Evolutionary conservation across 2,888 invertebrate species (phyloP), one percentile per base, ranked within the genome.

Genomic region (Heliconius charithonia): DNA sequence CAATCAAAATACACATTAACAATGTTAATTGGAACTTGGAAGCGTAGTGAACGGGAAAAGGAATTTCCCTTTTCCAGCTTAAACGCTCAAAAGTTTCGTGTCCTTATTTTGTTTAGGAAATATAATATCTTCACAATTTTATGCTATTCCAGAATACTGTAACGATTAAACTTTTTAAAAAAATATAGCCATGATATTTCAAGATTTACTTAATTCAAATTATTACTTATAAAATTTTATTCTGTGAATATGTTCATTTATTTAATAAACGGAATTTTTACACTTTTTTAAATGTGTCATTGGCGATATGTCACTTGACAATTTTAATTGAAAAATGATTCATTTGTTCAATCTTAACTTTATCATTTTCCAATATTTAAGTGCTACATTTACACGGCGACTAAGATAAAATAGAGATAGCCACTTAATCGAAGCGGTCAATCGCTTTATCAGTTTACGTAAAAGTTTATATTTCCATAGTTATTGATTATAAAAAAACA

Each of bases 201-300:
- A 10, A 59, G n/a, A n/a, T 59, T 59, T 59, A 59, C n/a, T n/a
- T 4, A n/a, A 37, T n/a, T n/a, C 32, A 4, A 67, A 66, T 19
- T 1, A 37, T n/a, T 12, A 67, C 3, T 19, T 19, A 2, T 16
- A 16, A 6, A n/a, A 67, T 25, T 41, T 19, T 41, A 9, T 45
- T 69, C 41, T 69, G 19, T 51, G 19, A 51, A 51, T 22, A 7
- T 51, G 9, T 16, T 25, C 41, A 69, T 25, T 69, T 16, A 41
- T 69, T 27, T 69, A 41, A 25, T 45, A 25, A 27, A 69, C 69
- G 69, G 9, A 69, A 45, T 45, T 19, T 45, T 45, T 41, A 45
- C 67, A 67, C 70, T 32, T 78, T 12, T 73, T n/a, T n/a, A 72
- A 56, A 56, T 56, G 32, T 72, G 71, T 69, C 69, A 69, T 45